Evolutionary conservation across 2,797 vertebrate species (phyloP).

Genomic region (Kryptopterus vitreolus): DNA sequence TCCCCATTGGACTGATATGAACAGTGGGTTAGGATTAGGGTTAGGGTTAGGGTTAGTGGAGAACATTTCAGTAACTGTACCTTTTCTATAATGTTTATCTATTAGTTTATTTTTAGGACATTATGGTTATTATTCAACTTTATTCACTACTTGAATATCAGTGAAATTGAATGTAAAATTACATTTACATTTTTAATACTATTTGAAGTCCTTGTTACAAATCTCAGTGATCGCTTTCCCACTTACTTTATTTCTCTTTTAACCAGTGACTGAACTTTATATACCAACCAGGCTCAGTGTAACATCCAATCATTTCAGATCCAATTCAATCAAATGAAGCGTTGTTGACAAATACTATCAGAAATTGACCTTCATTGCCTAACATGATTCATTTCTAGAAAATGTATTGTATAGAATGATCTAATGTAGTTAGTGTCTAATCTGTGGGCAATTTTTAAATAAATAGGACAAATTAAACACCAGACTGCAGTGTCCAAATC

Average conservation of each 20-base stretch:
- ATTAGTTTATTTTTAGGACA: too few species aligned
- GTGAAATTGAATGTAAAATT: background rate
- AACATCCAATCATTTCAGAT: background rate
- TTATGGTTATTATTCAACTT: too few species aligned
- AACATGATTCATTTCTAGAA: too few species aligned
- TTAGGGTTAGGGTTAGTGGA: background rate
- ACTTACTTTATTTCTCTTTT: background rate
- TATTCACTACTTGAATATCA: background rate
- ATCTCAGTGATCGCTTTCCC: background rate
- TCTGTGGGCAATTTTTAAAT: background rate
- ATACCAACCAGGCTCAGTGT: background rate
- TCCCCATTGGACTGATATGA: too few species aligned
- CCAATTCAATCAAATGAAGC: background rate
- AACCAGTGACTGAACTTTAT: background rate
- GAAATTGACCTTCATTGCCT: background rate
- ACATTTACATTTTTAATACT: too few species aligned
- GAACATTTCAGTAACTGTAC: background rate
- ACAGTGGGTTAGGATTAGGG: too few species aligned
- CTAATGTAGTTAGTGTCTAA: background rate
- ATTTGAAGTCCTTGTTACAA: background rate
- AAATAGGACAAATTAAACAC: background rate
- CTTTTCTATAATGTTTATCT: background rate
- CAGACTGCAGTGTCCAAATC: too few species aligned
- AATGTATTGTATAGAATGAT: too few species aligned
- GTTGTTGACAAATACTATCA: background rate